Conservation (phyloP, 2,797 vertebrate genomes). For the Myotis vivesi region DNA sequence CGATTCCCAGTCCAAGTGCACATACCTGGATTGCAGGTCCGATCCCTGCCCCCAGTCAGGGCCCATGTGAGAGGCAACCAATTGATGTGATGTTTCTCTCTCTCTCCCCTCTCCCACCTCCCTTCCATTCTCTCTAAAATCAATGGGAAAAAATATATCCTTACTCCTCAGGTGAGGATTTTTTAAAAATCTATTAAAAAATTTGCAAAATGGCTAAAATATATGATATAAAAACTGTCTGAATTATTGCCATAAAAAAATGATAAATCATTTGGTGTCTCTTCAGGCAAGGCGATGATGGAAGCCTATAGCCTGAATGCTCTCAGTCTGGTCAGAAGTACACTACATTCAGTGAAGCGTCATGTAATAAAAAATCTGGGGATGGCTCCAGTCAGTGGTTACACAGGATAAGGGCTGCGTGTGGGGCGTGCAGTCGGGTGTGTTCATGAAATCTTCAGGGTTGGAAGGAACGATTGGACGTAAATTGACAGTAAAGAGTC, state of each 20-base stretch:
- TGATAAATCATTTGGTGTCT: not conserved
- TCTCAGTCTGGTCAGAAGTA: not conserved
- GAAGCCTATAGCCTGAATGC: fast-evolving
- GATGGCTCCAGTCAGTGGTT: not conserved
- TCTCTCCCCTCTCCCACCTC: too few relatives aligned
- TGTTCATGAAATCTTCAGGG: not conserved
- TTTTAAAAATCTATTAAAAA: too few relatives aligned
- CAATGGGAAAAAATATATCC: too few relatives aligned
- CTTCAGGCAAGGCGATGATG: not conserved
- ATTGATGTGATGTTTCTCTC: too few relatives aligned
- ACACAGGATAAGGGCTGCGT: not conserved
- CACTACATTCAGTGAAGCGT: not conserved
- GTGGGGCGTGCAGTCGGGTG: not conserved
- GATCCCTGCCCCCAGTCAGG: too few relatives aligned
- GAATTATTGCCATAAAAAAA: not conserved
- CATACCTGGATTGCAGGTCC: too few relatives aligned
- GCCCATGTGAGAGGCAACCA: too few relatives aligned
- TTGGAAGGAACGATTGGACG: not conserved
- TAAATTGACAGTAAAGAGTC: not conserved
- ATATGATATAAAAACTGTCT: not conserved
- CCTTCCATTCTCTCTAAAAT: too few relatives aligned
- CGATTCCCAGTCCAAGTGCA: too few relatives aligned
- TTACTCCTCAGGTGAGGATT: too few relatives aligned
- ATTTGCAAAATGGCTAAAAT: not conserved
- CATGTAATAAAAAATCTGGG: not conserved